Evolutionary conservation across 2,888 invertebrate genomes (phyloP).

Genomic region (Patella ulyssiponensis): DNA sequence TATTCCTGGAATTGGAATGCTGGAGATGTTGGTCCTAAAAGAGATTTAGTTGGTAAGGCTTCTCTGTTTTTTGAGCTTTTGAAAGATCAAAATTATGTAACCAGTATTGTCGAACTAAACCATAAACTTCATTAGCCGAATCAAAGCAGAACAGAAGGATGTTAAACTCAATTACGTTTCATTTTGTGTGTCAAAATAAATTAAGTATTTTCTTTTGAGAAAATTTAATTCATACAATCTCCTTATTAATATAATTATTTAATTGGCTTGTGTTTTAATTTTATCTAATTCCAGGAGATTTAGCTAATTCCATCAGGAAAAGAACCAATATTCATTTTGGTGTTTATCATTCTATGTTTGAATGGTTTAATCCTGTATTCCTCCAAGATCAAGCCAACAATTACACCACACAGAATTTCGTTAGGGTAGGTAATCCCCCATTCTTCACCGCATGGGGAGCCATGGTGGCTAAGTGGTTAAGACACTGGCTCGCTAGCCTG

Average conservation of each 20-base stretch:
- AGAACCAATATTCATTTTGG: constrained; percentile 75
- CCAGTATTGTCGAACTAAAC: no score
- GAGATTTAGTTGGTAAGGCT: constrained; percentile 80
- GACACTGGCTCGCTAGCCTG: no score
- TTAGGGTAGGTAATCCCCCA: constrained; percentile 58
- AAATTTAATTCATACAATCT: no score
- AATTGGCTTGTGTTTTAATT: neutral
- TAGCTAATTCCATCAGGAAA: constrained; percentile 47
- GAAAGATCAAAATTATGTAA: no score
- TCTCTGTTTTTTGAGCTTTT: no score
- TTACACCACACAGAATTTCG: constrained; percentile 77
- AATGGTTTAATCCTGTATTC: constrained; percentile 72
- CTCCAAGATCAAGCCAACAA: constrained; percentile 75
- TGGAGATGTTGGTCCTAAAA: constrained; percentile 82
- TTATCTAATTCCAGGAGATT: constrained; percentile 32
- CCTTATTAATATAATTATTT: neutral
- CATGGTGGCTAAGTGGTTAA: no score
- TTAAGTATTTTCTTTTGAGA: no score
- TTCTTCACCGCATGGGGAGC: no score
- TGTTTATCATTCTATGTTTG: constrained; percentile 70
- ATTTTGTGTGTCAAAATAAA: no score
- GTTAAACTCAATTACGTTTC: no score
- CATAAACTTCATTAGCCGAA: no score
- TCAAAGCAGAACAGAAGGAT: no score
- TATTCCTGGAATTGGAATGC: constrained; percentile 88